These are phyloP conservation scores for Lithobates pipiens DNA, from an alignment of 2,797 vertebrate species.

Conservation along the genomic window DNA sequence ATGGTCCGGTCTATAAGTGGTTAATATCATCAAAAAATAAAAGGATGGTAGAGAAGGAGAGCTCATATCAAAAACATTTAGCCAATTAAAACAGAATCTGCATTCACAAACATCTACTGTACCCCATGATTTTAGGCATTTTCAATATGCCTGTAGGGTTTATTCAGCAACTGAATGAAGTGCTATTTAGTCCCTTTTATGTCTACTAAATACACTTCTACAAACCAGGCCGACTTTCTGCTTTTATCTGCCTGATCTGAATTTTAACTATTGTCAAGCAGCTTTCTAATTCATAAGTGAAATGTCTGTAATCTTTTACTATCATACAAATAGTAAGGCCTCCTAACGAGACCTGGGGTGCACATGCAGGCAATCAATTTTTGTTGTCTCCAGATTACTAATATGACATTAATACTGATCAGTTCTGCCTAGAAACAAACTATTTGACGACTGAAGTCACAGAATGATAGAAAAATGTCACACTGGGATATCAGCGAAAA, in stretches of 20 bases:
- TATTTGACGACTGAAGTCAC: no score
- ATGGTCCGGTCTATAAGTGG: no score
- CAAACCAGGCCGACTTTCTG: constrained; percentile 79
- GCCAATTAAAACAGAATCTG: not conserved
- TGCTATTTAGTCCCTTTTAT: constrained; percentile 49
- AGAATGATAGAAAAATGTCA: no score
- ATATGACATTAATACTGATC: no score
- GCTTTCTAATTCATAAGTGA: constrained; percentile 68
- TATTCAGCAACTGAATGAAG: constrained; percentile 12
- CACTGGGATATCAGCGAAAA: no score
- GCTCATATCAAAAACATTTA: constrained; percentile 18
- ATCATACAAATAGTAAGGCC: no score
- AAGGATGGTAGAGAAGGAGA: not conserved
- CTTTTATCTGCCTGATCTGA: constrained; percentile 74
- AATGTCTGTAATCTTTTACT: constrained; percentile 69
- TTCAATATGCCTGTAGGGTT: constrained; percentile 20
- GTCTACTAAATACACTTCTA: constrained; percentile 73
- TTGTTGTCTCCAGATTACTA: no score
- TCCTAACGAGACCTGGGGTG: no score
- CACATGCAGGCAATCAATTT: no score
- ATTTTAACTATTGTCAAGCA: constrained; percentile 46
- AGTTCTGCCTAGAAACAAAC: no score
- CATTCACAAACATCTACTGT: constrained; percentile 9
- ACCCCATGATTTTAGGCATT: constrained; percentile 21
- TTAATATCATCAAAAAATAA: no score